Percentiles rank a stretch among this genome's conserved stretches.
Evolutionary conservation across 2,113 vertebrate genomes (phyloP).

Genomic region (Dicaeum eximium): DNA sequence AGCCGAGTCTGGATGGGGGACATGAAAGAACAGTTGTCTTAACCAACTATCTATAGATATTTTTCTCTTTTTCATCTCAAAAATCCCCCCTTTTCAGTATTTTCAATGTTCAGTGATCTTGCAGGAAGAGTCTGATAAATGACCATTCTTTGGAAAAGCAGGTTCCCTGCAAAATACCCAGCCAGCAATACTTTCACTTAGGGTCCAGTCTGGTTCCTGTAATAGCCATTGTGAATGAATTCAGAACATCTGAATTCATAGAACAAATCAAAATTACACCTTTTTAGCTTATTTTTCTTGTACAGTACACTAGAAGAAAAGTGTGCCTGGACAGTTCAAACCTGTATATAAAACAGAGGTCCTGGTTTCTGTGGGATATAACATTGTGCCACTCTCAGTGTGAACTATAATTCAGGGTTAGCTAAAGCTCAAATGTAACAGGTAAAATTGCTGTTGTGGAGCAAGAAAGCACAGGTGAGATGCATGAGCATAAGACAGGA

Average conservation of each 20-base stretch:
- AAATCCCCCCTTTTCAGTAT: background rate
- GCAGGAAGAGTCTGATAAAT: background rate
- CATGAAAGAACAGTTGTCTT: background rate
- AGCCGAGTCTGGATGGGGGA: background rate
- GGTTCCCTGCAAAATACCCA: background rate
- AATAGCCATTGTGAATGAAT: background rate
- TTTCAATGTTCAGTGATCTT: background rate
- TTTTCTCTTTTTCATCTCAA: background rate
- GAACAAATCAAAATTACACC: background rate
- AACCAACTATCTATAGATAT: background rate
- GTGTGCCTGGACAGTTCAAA: background rate
- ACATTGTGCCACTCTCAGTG: fast-evolving
- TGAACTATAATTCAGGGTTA: background rate
- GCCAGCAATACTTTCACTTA: background rate
- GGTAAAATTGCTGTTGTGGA: background rate
- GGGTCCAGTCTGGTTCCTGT: background rate
- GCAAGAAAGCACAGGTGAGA: background rate
- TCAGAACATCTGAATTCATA: background rate
- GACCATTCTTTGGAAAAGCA: background rate
- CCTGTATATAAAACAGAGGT: background rate
- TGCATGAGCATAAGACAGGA: background rate
- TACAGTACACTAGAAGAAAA: background rate
- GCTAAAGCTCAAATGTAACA: background rate
- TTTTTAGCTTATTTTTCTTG: background rate
- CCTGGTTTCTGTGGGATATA: background rate